Base-by-base conservation (phyloP, 2,888 invertebrate species). In the Platypus cylindrus region DNA sequence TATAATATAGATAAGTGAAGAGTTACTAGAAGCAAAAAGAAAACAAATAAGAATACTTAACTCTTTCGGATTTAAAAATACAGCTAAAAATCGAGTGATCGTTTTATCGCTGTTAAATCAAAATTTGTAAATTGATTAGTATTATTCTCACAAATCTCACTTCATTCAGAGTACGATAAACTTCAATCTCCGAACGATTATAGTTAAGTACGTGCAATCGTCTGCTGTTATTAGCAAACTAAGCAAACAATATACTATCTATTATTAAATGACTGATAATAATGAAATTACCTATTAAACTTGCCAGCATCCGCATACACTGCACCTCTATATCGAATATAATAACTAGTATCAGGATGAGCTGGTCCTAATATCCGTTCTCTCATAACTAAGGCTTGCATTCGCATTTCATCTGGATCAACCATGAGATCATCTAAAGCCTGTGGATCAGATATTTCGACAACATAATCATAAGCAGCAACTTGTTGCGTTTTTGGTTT, bases 311-410 rank as follows among this genome's bases (percentile, higher is more conserved):
- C 94, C 23, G 94, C 94, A 66, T 93, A 94, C 44, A 93, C 59
- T 2, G 59, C 62, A 9, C 50, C 50, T 29, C 54, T 40, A 64
- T 89, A 93, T 12, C 94, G 75, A 48, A 95, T 91, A 64, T 91
- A 94, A 65, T 94, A 94, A 52, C 89, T 87, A 27, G 94, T 94
- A 63, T 94, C 93, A 0, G 94, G 93, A 72, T 95, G 94, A 5
- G 89, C 90, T 2, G 93, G 91, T 2, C 77, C 68, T 42, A 94
- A 65, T 49, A 94, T 93, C 51, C 94, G 68, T 64, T 94, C 93
- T 36, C 94, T 69, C 41, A 94, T 87, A 40, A 94, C 78, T 33
- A 95, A 62, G 1, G 84, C 86, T 58, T 89, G 95, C 91, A 95
- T 94, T 51, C 93, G 69, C 85, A 95, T 90, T 47, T 84, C 87